Percentiles rank a stretch among this genome's conserved stretches.
Evolutionary conservation across 2,888 invertebrate genomes (phyloP).

Genomic region (Periphyllus acericola): DNA sequence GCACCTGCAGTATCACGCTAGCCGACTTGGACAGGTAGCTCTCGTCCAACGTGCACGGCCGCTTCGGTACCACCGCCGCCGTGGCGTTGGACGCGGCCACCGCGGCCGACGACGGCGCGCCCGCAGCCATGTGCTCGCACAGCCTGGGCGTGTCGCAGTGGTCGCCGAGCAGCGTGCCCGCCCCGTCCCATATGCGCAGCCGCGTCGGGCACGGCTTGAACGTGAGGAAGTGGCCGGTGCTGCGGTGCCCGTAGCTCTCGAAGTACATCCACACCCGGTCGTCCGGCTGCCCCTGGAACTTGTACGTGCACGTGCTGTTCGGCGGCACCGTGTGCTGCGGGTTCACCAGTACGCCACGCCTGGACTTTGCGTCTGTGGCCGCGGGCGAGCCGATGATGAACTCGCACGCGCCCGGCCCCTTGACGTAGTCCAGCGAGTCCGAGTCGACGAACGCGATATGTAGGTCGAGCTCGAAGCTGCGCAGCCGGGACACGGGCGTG

Average conservation of each 20-base stretch:
- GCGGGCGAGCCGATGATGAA: constrained; percentile 82
- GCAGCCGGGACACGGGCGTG: constrained; percentile 69
- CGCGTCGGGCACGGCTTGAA: constrained; percentile 73
- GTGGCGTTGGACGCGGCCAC: constrained; percentile 67
- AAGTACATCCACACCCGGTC: constrained; percentile 90
- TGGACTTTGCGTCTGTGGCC: constrained; percentile 68
- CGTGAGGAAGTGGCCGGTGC: constrained; percentile 61
- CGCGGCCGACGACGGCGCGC: neutral
- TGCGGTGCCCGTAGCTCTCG: constrained; percentile 82
- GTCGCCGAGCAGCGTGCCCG: constrained; percentile 72
- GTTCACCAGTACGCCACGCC: constrained; percentile 79
- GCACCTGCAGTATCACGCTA: constrained; percentile 66
- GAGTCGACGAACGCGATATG: constrained; percentile 89
- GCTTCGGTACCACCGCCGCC: constrained; percentile 75
- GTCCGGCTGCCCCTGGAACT: constrained; percentile 80
- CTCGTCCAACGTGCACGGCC: constrained; percentile 82
- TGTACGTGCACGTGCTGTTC: constrained; percentile 87
- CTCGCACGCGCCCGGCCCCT: constrained; percentile 71
- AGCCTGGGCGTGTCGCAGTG: constrained; percentile 83
- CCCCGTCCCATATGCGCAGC: constrained; percentile 80
- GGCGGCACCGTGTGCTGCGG: constrained; percentile 87
- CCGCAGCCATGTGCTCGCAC: constrained; percentile 75
- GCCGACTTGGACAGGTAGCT: constrained; percentile 76
- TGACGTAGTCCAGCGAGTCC: constrained; percentile 84
- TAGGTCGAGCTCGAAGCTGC: constrained; percentile 87